Evolutionary conservation across 2,113 vertebrate genomes (phyloP), one percentile per base, ranked within the genome.

Genomic region (Xiphophorus couchianus): DNA sequence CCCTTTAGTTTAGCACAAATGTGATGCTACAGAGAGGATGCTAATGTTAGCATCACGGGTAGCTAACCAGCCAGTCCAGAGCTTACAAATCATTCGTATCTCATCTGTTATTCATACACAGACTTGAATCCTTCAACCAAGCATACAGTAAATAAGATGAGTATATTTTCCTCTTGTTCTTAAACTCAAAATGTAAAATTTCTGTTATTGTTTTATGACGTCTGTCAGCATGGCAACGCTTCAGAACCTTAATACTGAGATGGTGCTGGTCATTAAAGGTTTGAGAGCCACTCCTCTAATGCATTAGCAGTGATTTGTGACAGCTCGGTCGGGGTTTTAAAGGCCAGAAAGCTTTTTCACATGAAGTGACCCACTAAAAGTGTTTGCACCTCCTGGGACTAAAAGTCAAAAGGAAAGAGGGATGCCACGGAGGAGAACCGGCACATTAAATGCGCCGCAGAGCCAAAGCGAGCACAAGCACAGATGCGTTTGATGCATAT

Each of bases 401-500:
- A 27, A 30, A 87, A 82, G 84, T 78, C 76, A 82, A 72, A 77
- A 58, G 51, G 70, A 66, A 77, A 66, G 30, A 27, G 60, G 28
- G 77, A 65, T 67, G 63, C 58, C 51, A 14, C 0, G 22, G 17
- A 73, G 48, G 69, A 72, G 71, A 76, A 86, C 72, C 83, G 62
- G 66, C 71, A 31, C 65, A 66, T 68, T 71, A 81, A 74, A 68
- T 62, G 64, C 70, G 27, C 42, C 25, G 61, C 58, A 25, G 66
- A 4, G 19, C 69, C 68, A 71, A 76, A 66, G 25, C 74, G 19
- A 69, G 70, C 73, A 51, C 31, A 66, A 70, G 82, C 71, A 58
- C 75, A 73, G 78, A 87, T 81, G 90, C 66, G 75, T 87, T 81
- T 81, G 86, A 90, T 89, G 87, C 75, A 89, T 83, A 83, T 87